phyloP scores from a whole-genome alignment of 2,797 vertebrate species.

The Enteromius radiatus region DNA sequence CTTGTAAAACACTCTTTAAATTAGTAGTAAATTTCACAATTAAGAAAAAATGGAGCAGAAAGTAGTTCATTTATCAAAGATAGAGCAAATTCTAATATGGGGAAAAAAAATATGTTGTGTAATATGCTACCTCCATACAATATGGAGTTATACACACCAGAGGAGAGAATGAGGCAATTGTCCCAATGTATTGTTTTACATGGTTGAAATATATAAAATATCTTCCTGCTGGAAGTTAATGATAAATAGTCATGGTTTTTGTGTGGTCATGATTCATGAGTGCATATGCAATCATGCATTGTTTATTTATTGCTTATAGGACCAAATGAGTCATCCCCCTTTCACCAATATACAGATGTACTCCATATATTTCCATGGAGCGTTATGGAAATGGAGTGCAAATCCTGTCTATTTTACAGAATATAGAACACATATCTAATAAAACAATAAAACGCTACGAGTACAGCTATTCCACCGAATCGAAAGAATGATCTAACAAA shows the following conservation, averaged over 20 bases:
- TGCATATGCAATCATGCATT: slow-evolving; percentile 8
- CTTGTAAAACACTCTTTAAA: neutral
- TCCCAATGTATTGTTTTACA: neutral
- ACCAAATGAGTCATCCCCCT: slow-evolving; percentile 3
- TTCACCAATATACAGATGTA: neutral
- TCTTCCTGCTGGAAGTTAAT: slow-evolving; percentile 10
- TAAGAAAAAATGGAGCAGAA: too few species aligned
- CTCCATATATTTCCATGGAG: slow-evolving; percentile 17
- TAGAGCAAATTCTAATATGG: neutral
- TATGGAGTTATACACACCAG: neutral
- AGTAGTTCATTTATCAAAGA: too few species aligned
- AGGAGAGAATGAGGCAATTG: neutral
- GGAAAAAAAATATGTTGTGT: neutral
- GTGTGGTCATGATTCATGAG: neutral
- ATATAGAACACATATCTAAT: slow-evolving; percentile 17
- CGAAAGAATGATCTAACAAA: neutral
- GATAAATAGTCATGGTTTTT: slow-evolving; percentile 29
- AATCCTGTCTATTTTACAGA: neutral
- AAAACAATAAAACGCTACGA: slow-evolving; percentile 31
- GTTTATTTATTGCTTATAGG: slow-evolving; percentile 11
- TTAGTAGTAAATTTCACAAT: too few species aligned
- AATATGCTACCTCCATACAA: neutral
- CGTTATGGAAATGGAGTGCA: slow-evolving; percentile 12
- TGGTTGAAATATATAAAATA: neutral
- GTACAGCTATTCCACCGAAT: neutral